phyloP scores from a whole-genome alignment of 2,113 vertebrate species.

The Tupaia chinensis region DNA sequence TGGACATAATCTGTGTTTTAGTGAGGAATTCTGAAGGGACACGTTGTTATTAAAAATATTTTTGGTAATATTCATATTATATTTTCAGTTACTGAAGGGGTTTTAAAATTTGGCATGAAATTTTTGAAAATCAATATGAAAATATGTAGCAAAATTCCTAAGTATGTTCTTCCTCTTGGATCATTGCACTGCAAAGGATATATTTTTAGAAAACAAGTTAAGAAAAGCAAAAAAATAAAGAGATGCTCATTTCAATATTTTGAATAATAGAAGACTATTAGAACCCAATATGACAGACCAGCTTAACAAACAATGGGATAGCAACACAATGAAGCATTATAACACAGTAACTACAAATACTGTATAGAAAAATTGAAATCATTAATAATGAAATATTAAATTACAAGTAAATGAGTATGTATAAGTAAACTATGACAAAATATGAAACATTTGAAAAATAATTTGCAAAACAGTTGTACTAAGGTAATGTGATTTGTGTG shows the following conservation, averaged over 20 bases:
- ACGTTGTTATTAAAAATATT: constrained; percentile 20
- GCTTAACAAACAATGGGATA: not conserved
- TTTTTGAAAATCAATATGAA: constrained; percentile 18
- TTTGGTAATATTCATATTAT: not conserved
- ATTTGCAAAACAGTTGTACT: constrained; percentile 13
- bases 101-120: constrained; percentile 24
- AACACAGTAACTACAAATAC: not conserved
- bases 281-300: not conserved
- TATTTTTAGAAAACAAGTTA: not conserved
- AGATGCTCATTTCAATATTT: constrained; percentile 3
- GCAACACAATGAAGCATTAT: not conserved
- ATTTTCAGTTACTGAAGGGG: not conserved
- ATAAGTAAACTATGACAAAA: not conserved
- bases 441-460: constrained; percentile 17
- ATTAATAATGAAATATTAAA: not conserved
- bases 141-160: not conserved
- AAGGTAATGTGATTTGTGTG: constrained; percentile 13
- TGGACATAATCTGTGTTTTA: not conserved
- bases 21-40: not conserved
- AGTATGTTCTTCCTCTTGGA: not conserved
- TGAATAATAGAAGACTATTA: not conserved
- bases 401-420: not conserved
- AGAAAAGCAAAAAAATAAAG: not conserved
- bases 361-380: constrained; percentile 10
- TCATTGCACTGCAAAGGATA: not conserved